phyloP scores from a whole-genome alignment of 2,797 vertebrate genomes.

The Lagocephalus sceleratus region DNA sequence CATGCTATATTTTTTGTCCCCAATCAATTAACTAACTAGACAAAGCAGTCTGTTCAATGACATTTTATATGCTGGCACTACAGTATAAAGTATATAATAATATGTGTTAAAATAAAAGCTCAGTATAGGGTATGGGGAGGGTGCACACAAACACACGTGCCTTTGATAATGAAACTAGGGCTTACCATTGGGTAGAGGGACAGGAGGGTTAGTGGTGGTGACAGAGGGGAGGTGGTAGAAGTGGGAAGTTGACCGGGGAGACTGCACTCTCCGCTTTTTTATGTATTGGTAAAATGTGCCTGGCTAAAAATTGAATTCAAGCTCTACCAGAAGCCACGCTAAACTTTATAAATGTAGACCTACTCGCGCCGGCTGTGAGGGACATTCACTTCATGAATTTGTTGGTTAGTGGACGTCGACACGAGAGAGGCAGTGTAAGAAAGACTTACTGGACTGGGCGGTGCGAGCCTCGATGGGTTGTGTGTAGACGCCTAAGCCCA shows the following conservation, averaged over 20 bases:
- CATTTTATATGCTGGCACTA: constrained; percentile 57
- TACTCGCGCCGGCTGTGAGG: constrained; percentile 20
- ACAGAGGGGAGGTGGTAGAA: constrained; percentile 49
- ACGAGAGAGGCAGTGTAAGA: constrained; percentile 14
- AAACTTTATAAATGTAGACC: constrained; percentile 22
- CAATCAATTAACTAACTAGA: neutral
- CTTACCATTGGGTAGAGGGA: constrained; percentile 58
- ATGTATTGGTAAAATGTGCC: constrained; percentile 44
- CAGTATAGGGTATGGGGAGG: constrained; percentile 53
- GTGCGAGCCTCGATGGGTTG: constrained; percentile 86
- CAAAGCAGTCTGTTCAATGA: constrained; percentile 46
- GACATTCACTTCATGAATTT: constrained; percentile 14
- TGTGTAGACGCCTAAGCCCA: constrained; percentile 90
- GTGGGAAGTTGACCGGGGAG: constrained; percentile 38
- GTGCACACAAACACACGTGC: constrained; percentile 68
- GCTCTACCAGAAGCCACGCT: constrained; percentile 33
- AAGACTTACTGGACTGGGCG: constrained; percentile 92
- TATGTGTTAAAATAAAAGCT: constrained; percentile 49
- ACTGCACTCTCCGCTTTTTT: constrained; percentile 55
- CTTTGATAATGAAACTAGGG: constrained; percentile 64
- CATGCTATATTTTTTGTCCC: too few species aligned
- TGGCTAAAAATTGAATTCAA: constrained; percentile 56
- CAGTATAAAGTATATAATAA: constrained; percentile 45
- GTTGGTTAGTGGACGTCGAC: constrained; percentile 52
- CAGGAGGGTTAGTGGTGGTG: constrained; percentile 65